These are phyloP conservation scores for Baronia brevicornis DNA, from an alignment of 2,888 invertebrate species.

Conservation along the genomic window DNA sequence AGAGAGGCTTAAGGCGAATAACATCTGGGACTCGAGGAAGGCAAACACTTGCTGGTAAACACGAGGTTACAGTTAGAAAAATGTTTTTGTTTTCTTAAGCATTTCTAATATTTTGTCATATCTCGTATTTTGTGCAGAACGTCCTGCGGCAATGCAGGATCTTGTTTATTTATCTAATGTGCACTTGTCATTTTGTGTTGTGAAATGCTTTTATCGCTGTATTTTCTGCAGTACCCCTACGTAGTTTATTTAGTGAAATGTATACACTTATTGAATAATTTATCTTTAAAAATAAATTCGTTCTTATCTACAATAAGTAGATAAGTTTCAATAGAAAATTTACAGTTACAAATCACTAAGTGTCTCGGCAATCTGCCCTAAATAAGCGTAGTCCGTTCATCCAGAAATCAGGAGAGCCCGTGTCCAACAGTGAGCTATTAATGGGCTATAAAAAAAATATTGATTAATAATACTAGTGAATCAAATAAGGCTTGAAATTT, in stretches of 20 bases:
- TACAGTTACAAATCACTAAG: slow-evolving; percentile 45
- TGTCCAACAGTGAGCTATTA: too few species aligned
- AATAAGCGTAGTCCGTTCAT: too few species aligned
- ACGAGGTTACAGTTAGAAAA: slow-evolving; percentile 62
- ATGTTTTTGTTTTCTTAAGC: slow-evolving; percentile 61
- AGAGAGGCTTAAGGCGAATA: slow-evolving; percentile 68
- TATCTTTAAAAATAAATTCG: too few species aligned
- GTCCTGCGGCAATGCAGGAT: slow-evolving; percentile 13
- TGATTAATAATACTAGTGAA: too few species aligned
- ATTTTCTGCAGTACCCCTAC: too few species aligned
- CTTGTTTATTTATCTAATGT: slow-evolving; percentile 14
- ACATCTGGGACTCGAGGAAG: slow-evolving; percentile 65
- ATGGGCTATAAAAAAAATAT: too few species aligned
- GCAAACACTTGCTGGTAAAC: slow-evolving; percentile 69
- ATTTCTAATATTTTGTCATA: slow-evolving; percentile 49
- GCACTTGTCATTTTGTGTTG: slow-evolving; percentile 10
- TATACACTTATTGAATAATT: slow-evolving; percentile 1
- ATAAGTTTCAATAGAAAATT: slow-evolving; percentile 36
- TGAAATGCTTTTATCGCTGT: slow-evolving; percentile 10
- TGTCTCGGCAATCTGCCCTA: too few species aligned
- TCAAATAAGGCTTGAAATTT: too few species aligned
- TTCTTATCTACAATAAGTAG: too few species aligned
- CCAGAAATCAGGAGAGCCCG: too few species aligned
- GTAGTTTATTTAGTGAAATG: slow-evolving; percentile 10
- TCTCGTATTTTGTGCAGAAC: slow-evolving; percentile 32